These are phyloP conservation scores for Ellobium chinense DNA, from an alignment of 2,888 invertebrate species.

Conservation along the genomic window DNA sequence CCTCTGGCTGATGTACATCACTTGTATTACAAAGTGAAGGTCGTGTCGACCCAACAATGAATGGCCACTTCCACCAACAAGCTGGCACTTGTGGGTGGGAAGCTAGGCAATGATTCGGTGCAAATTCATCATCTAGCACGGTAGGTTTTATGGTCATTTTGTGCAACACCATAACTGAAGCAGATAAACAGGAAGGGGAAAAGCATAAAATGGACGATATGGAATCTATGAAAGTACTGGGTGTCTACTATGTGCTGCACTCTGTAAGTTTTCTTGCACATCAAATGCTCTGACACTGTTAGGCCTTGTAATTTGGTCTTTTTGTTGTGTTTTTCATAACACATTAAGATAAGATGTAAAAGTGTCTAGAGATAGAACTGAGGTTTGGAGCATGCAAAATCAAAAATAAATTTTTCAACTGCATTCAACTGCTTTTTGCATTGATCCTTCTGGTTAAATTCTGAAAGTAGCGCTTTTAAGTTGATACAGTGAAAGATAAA, in stretches of 20 bases:
- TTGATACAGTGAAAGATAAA: no score
- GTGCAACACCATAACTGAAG: not conserved
- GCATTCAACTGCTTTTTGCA: no score
- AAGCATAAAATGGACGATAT: not conserved
- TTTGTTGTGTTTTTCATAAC: no score
- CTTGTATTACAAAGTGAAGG: not conserved
- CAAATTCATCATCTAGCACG: slow-evolving; percentile 10
- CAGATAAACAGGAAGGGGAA: not conserved
- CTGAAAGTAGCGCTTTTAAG: no score
- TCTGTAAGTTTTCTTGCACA: not conserved
- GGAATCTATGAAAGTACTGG: not conserved
- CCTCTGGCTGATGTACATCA: slow-evolving; percentile 4
- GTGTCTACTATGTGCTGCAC: not conserved
- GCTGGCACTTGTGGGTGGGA: not conserved
- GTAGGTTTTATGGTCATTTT: not conserved
- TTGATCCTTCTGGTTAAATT: no score
- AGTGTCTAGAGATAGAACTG: no score
- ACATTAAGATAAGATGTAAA: no score
- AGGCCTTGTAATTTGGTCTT: no score
- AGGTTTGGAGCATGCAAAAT: no score
- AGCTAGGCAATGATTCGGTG: not conserved
- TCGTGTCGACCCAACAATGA: not conserved
- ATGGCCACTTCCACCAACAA: not conserved
- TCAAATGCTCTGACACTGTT: no score
- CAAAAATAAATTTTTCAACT: no score